Percentiles rank a stretch among this genome's conserved stretches.
Evolutionary conservation across 2,797 vertebrate genomes (phyloP).

Genomic region (Mus minutoides): DNA sequence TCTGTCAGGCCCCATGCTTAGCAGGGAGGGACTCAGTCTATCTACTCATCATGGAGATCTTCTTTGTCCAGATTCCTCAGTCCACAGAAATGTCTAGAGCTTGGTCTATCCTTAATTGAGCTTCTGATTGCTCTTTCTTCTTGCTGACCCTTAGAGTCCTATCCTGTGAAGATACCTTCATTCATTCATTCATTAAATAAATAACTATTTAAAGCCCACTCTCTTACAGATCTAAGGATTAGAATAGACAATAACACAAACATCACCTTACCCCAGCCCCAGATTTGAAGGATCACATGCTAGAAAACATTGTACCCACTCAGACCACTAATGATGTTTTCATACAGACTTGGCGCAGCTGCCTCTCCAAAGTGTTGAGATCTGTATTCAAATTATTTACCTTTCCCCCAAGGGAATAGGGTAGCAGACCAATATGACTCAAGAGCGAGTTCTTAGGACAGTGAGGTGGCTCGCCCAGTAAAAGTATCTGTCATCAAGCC

Average conservation of each 20-base stretch:
- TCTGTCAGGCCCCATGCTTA: neutral
- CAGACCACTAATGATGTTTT: neutral
- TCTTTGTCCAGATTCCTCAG: neutral
- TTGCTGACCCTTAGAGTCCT: neutral
- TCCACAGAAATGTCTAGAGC: too few relatives aligned
- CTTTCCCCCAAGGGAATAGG: neutral
- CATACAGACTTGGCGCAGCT: neutral
- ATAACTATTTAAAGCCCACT: neutral
- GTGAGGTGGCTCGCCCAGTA: too few relatives aligned
- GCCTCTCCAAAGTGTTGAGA: neutral
- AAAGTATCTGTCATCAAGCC: neutral
- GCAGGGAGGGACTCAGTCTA: neutral
- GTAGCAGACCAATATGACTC: neutral
- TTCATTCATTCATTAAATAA: neutral
- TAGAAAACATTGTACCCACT: rapidly evolving
- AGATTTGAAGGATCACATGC: neutral
- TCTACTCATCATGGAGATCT: neutral
- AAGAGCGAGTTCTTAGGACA: neutral
- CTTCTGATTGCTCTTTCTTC: neutral
- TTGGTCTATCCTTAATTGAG: neutral
- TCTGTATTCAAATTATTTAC: neutral
- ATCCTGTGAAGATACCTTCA: neutral
- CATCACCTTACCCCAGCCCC: neutral
- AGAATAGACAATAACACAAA: neutral
- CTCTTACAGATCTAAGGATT: neutral